A percentile compares a stretch with the other conserved stretches of the same genome.
These are phyloP conservation scores for Geotrupes spiniger DNA, from an alignment of 2,888 invertebrate genomes.

Conservation along the genomic window DNA sequence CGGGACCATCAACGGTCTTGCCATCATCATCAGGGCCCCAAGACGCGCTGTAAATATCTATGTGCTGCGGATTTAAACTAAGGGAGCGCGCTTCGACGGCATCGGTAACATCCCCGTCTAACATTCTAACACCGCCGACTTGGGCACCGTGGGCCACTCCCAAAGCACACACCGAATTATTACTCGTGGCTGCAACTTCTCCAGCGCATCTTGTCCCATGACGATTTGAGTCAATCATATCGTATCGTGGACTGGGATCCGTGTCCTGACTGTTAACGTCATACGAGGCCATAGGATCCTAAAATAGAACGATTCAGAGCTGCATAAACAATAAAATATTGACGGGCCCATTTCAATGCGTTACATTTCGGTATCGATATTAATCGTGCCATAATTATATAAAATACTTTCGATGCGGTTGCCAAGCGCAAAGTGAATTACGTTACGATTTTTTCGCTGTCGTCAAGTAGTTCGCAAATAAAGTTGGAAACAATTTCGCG, in stretches of 20 bases:
- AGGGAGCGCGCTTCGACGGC: conserved; percentile 96
- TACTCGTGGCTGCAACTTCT: conserved; percentile 95
- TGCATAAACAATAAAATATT: conserved; percentile 1
- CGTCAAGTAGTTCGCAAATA: too few species aligned
- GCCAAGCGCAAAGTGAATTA: conserved; percentile 11
- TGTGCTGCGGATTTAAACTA: conserved; percentile 92
- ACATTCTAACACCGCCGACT: conserved; percentile 91
- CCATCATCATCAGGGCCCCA: conserved; percentile 99
- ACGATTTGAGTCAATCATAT: conserved; percentile 93
- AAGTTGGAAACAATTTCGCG: too few species aligned
- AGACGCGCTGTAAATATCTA: conserved; percentile 97
- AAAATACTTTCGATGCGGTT: too few species aligned
- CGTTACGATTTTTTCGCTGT: too few species aligned
- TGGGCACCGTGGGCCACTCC: conserved; percentile 95
- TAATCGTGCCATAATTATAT: too few species aligned
- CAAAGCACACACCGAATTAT: conserved; percentile 93
- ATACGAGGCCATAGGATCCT: conserved; percentile 94
- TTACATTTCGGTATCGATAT: too few species aligned
- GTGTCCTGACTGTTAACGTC: conserved; percentile 96
- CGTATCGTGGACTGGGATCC: conserved; percentile 97
- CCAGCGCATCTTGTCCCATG: conserved; percentile 96
- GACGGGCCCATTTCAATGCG: too few species aligned
- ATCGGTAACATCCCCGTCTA: conserved; percentile 98
- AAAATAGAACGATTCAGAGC: conserved; percentile 36
- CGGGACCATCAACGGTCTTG: conserved; percentile 96